Evolutionary conservation across 64 coral and sea anemone species (phyloP), one percentile per base, ranked within the genome.

Genomic region (Pocillopora damicornis): DNA sequence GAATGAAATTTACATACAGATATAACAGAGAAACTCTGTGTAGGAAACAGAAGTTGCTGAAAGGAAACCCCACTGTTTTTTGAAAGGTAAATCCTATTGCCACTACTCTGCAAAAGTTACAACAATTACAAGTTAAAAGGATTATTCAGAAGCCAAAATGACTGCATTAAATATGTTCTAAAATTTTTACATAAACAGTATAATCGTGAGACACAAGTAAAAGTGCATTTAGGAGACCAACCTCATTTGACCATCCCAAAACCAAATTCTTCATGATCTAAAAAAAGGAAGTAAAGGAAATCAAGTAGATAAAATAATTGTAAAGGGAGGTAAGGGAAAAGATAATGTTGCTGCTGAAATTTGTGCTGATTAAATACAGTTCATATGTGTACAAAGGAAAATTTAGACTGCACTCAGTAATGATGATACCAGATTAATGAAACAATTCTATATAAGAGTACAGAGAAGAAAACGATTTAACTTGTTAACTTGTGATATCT

Each of bases 201-300:
- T 30, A 30, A 30, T 30, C 30, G 30, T 30, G 30, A 30, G 30
- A 30, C 30, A 30, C 30, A 30, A 6, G 22, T 26, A 25, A 26
- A 11, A 73, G 69, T 61, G 15, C 58, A 34, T 68, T 36, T 20
- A 16, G 22, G 12, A 73, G 4, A 75, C 11, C 38, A 0, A 88
- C 86, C 86, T 88, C 15, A 63, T 76, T 76, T 76, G 86, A 59
- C 86, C 86, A 88, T 42, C 58, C 86, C 20, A 88, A 20, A 36
- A 88, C 20, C 10, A 77, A 12, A 62, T 22, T 72, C 30, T 1
- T 75, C 58, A 78, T 78, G 35, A 63, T 59, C 86, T 88, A 45
- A 13, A 23, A 15, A 63, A 23, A 23, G 36, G 30, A 14, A 13
- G 25, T 58, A 58, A 77, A 17, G 16, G 13, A 23, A 10, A 25